Conservation (phyloP, 2,888 invertebrate species). For the Entomobrya multifasciata region DNA sequence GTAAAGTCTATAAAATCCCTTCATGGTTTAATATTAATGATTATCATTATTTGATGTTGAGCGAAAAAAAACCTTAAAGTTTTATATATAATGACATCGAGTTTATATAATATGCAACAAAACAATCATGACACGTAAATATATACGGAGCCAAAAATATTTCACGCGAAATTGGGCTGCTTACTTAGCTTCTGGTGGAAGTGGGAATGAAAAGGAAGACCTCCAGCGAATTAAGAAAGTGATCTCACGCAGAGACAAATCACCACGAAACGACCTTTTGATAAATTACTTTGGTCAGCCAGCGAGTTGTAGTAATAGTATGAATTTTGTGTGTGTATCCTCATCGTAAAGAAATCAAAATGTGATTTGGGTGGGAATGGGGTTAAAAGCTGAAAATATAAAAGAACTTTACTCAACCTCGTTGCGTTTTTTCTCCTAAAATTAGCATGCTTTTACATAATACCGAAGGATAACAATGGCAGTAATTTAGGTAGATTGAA, state of each 20-base stretch:
- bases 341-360: too few relatives aligned
- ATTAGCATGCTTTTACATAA: conserved; percentile 48
- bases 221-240: conserved; percentile 68
- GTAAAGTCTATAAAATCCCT: neutral
- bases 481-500: conserved; percentile 24
- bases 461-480: neutral
- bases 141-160: conserved; percentile 28
- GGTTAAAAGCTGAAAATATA: conserved; percentile 36
- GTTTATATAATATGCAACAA: conserved; percentile 34
- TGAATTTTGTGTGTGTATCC: too few relatives aligned
- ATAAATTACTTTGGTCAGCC: conserved; percentile 52
- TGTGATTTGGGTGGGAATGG: conserved; percentile 38
- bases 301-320: neutral
- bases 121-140: conserved; percentile 43
- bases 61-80: conserved; percentile 12
- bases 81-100: neutral
- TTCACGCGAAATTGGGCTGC: conserved; percentile 12
- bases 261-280: conserved; percentile 70
- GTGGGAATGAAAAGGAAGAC: conserved; percentile 57
- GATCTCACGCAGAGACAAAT: conserved; percentile 71
- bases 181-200: neutral
- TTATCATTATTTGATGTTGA: neutral
- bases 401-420: neutral
- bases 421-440: conserved; percentile 42
- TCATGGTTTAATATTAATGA: neutral